Evolutionary conservation across 2,797 vertebrate species (phyloP).

Genomic region (Enteromius thamalakanensis): DNA sequence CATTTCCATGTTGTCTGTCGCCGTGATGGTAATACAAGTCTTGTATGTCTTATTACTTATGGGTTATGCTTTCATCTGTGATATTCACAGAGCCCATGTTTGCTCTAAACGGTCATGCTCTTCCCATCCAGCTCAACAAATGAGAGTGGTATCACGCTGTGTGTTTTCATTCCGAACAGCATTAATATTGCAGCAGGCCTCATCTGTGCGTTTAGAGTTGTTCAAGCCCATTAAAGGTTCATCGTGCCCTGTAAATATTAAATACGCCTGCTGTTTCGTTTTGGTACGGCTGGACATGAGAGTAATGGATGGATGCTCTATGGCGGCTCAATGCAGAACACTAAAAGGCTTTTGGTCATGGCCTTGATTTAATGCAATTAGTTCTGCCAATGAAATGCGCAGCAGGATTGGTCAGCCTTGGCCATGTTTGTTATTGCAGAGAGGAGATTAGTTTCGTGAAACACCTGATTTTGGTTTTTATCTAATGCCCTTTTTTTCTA

Average conservation of each 20-base stretch:
- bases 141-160: conserved; percentile 42
- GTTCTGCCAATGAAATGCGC: conserved; percentile 21
- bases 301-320: conserved; percentile 22
- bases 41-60: conserved; percentile 33
- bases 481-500: neutral
- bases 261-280: conserved; percentile 41
- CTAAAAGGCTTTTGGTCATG: conserved; percentile 21
- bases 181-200: conserved; percentile 49
- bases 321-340: neutral
- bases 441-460: neutral
- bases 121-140: conserved; percentile 18
- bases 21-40: conserved; percentile 9
- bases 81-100: conserved; percentile 29
- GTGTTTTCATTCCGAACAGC: conserved; percentile 46
- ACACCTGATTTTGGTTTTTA: conserved; percentile 13
- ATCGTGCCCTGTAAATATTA: conserved; percentile 49
- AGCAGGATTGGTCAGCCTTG: neutral
- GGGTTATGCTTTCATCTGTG: conserved; percentile 25
- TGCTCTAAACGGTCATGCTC: conserved; percentile 42
- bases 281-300: conserved; percentile 13
- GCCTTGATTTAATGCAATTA: conserved; percentile 33
- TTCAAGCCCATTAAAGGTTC: conserved; percentile 47
- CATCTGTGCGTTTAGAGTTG: conserved; percentile 43
- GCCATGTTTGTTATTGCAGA: neutral
- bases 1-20: conserved; percentile 18